Percentiles rank a stretch among this genome's conserved stretches.
Conservation (phyloP, 2,113 vertebrate species). For the Sprattus sprattus region DNA sequence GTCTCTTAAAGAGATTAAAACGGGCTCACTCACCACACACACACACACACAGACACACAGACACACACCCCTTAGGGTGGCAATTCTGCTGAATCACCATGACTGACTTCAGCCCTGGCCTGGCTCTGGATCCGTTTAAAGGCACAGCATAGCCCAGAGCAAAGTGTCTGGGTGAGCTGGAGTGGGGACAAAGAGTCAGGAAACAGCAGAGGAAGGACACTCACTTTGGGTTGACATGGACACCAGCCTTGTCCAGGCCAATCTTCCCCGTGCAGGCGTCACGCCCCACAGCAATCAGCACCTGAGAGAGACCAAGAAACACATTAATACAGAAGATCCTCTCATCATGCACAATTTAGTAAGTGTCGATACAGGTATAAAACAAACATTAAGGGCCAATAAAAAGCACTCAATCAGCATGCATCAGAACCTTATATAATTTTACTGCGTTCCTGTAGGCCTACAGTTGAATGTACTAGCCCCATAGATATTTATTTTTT, state of each 20-base stretch:
- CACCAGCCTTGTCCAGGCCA: conserved; percentile 84
- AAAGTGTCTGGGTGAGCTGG: not conserved
- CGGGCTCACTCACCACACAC: not conserved
- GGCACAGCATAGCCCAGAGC: not conserved
- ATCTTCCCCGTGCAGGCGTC: conserved; percentile 89
- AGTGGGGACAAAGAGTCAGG: not conserved
- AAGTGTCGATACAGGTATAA: too few relatives aligned
- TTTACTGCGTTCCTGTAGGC: too few relatives aligned
- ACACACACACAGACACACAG: not conserved
- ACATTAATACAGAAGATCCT: not conserved
- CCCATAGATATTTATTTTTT: too few relatives aligned
- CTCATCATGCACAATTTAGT: not conserved
- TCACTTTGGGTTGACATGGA: conserved; percentile 86
- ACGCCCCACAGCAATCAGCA: conserved; percentile 89
- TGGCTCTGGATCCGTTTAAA: not conserved
- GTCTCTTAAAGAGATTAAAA: conserved; percentile 14
- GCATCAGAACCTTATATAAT: too few relatives aligned
- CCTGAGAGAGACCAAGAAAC: conserved; percentile 63
- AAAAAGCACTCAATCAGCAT: too few relatives aligned
- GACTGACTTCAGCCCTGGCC: conserved; percentile 44
- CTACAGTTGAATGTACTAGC: too few relatives aligned
- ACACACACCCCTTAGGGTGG: not conserved
- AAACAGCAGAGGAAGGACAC: conserved; percentile 46
- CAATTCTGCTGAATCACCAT: conserved; percentile 70
- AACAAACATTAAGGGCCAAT: too few relatives aligned